Evolutionary conservation across 2,113 vertebrate species (phyloP).

Genomic region (Limnothrissa miodon): DNA sequence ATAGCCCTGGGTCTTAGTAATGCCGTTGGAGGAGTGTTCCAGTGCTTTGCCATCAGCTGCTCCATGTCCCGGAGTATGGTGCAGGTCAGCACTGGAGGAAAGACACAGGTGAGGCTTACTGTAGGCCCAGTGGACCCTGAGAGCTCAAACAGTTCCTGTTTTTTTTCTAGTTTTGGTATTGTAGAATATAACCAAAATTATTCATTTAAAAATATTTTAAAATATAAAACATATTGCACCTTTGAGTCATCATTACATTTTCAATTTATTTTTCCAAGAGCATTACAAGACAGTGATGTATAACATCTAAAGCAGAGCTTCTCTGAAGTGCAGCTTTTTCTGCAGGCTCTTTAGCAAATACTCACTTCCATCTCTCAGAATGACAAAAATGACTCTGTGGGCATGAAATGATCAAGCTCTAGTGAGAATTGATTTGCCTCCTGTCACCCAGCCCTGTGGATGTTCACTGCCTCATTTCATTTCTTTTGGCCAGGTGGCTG

Average conservation of each 20-base stretch:
- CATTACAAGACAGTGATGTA: neutral
- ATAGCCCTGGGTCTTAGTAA: conserved; percentile 87
- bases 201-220: neutral
- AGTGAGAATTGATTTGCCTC: neutral
- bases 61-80: conserved; percentile 86
- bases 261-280: too few relatives aligned
- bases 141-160: too few relatives aligned
- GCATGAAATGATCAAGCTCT: conserved; percentile 7
- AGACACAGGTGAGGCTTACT: conserved; percentile 75
- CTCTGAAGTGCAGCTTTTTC: too few relatives aligned
- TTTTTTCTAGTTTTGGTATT: too few relatives aligned
- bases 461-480: conserved; percentile 46
- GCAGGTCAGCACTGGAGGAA: conserved; percentile 85
- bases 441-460: conserved; percentile 68
- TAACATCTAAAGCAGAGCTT: neutral
- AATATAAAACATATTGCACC: neutral
- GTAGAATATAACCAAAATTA: too few relatives aligned
- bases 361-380: neutral
- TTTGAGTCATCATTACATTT: neutral
- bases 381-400: conserved; percentile 38
- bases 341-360: neutral
- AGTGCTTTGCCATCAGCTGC: conserved; percentile 82
- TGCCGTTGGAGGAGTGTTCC: conserved; percentile 81
- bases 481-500: conserved; percentile 75
- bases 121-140: neutral